phyloP scores from a whole-genome alignment of 1,140 invertebrate species.

The Pachypeltis micranthus region DNA sequence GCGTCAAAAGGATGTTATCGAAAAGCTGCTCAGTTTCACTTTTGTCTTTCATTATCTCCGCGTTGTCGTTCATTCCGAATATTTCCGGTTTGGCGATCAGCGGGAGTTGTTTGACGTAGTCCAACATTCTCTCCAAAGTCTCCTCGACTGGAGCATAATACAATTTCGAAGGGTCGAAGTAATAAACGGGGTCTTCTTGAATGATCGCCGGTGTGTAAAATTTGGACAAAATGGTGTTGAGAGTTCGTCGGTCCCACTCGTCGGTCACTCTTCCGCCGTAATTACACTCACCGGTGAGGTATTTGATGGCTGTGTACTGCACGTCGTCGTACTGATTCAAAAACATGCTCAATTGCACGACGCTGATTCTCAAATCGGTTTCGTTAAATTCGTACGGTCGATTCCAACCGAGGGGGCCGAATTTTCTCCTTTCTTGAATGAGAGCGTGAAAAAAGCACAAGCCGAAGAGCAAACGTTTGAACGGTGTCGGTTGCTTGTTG shows the following conservation, averaged over 20 bases:
- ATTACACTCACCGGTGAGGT: conserved; percentile 90
- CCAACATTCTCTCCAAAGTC: conserved; percentile 64
- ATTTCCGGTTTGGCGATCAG: conserved; percentile 68
- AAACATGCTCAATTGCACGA: conserved; percentile 79
- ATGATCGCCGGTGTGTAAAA: conserved; percentile 54
- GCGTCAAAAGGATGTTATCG: conserved; percentile 65
- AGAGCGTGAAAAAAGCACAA: conserved; percentile 92
- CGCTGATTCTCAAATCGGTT: conserved; percentile 78
- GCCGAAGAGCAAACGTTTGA: conserved; percentile 79
- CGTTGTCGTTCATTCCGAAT: conserved; percentile 89
- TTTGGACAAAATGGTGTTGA: conserved; percentile 68
- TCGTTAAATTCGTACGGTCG: conserved; percentile 93
- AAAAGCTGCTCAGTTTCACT: conserved; percentile 73
- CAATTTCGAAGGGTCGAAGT: conserved; percentile 39
- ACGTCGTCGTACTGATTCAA: conserved; percentile 74
- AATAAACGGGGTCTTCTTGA: conserved; percentile 31
- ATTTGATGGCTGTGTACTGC: conserved; percentile 77
- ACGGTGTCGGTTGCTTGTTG: conserved; percentile 58
- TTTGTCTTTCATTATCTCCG: conserved; percentile 88
- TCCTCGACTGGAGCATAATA: conserved; percentile 65
- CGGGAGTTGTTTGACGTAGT: conserved; percentile 65
- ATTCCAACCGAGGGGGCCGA: conserved; percentile 91
- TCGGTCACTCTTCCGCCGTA: conserved; percentile 93
- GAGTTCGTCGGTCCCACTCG: conserved; percentile 80
- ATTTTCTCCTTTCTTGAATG: conserved; percentile 80